Evolutionary conservation across 2,113 vertebrate species (phyloP).

Genomic region (Eira barbara): DNA sequence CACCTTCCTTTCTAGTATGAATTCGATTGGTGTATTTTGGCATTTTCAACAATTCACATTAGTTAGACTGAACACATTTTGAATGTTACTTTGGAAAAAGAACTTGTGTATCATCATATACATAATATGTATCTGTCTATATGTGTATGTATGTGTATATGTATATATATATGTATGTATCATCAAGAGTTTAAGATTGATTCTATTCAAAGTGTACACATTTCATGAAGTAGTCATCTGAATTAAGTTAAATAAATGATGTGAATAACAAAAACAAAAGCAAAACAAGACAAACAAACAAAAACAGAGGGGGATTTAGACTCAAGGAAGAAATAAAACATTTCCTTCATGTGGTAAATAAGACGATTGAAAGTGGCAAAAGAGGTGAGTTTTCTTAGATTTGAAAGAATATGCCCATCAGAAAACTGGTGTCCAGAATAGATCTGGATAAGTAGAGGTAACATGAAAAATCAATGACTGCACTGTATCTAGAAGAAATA

Average conservation of each 20-base stretch:
- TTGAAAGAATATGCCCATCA: background rate
- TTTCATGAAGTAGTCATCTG: background rate
- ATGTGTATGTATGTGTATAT: too few relatives aligned
- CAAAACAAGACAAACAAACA: background rate
- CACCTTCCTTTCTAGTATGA: background rate
- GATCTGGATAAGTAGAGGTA: background rate
- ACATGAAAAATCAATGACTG: background rate
- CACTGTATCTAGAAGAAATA: background rate
- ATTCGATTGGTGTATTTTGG: background rate
- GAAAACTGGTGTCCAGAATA: background rate
- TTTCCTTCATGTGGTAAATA: background rate
- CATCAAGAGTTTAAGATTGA: background rate
- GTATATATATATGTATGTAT: too few relatives aligned
- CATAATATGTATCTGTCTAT: too few relatives aligned
- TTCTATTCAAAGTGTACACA: background rate
- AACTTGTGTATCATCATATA: background rate
- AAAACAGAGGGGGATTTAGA: background rate
- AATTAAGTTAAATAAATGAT: background rate
- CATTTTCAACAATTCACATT: background rate
- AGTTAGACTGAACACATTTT: background rate
- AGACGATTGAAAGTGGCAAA: background rate
- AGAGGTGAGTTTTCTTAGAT: background rate
- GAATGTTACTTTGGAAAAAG: background rate
- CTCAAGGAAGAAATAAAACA: background rate
- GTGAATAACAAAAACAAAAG: background rate